Percentiles rank a stretch among this genome's conserved stretches.
Evolutionary conservation across 2,888 invertebrate genomes (phyloP).

Genomic region (Hemaris fuciformis): DNA sequence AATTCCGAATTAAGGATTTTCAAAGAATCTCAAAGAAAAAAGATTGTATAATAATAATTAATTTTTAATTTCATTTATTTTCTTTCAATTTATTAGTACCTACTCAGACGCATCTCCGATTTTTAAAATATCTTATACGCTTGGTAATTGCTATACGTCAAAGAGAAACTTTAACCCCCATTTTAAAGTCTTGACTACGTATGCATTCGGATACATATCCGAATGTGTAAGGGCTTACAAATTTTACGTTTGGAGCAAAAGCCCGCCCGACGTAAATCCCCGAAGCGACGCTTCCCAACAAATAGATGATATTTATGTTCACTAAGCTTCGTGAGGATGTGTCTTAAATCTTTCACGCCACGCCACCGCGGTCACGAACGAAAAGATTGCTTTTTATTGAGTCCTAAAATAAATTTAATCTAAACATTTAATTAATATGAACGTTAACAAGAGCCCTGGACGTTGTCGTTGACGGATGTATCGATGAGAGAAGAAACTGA

Average conservation of each 20-base stretch:
- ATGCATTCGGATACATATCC: background rate
- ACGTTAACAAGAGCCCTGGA: background rate
- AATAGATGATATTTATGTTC: slow-evolving; percentile 26
- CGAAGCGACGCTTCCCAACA: slow-evolving; percentile 23
- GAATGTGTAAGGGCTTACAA: slow-evolving; percentile 17
- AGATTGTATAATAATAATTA: too few relatives aligned
- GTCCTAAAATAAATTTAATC: background rate
- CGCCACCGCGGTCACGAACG: background rate
- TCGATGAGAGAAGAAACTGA: background rate
- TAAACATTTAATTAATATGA: slow-evolving; percentile 1
- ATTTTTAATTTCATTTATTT: too few relatives aligned
- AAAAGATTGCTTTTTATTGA: slow-evolving; percentile 3
- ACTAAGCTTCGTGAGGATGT: slow-evolving; percentile 22
- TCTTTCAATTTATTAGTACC: too few relatives aligned
- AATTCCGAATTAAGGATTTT: too few relatives aligned
- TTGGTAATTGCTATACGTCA: too few relatives aligned
- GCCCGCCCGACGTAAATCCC: slow-evolving; percentile 27
- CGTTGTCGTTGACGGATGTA: background rate
- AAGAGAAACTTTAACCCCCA: background rate
- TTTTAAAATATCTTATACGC: too few relatives aligned
- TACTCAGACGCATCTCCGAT: too few relatives aligned
- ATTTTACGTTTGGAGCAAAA: slow-evolving; percentile 26
- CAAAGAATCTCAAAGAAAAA: too few relatives aligned
- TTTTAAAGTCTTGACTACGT: background rate
- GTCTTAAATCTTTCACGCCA: slow-evolving; percentile 26